Conservation (phyloP, 2,797 vertebrate genomes). For the Alfaro cultratus region DNA sequence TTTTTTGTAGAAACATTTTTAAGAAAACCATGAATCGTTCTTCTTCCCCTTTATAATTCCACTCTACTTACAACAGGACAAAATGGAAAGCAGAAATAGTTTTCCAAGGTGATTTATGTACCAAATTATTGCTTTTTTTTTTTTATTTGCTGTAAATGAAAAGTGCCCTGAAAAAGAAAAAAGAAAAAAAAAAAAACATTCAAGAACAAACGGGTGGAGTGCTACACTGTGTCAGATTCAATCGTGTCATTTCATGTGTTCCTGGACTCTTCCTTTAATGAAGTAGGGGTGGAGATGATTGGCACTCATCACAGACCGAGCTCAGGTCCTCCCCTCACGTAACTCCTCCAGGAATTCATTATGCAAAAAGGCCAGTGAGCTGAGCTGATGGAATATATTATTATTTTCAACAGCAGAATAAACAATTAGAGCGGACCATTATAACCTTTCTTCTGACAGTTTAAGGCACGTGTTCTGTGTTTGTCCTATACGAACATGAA, state of each 20-base stretch:
- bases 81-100: neutral
- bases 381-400: conserved; percentile 46
- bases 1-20: neutral
- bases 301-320: conserved; percentile 48
- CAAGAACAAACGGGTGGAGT: neutral
- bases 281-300: conserved; percentile 54
- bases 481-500: conserved; percentile 37
- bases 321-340: conserved; percentile 35
- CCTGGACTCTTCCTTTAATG: conserved; percentile 26
- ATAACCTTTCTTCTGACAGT: conserved; percentile 32
- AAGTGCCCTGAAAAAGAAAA: neutral
- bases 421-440: conserved; percentile 44
- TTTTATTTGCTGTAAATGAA: neutral
- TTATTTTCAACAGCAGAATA: conserved; percentile 46
- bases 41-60: neutral
- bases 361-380: conserved; percentile 51
- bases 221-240: conserved; percentile 33
- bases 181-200: no score
- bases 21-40: neutral
- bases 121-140: neutral
- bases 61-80: neutral
- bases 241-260: conserved; percentile 14
- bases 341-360: conserved; percentile 56
- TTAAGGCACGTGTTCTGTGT: conserved; percentile 37
- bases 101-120: neutral